These are phyloP conservation scores for Bagarius yarrelli DNA, from an alignment of 2,113 vertebrate genomes.

Conservation along the genomic window DNA sequence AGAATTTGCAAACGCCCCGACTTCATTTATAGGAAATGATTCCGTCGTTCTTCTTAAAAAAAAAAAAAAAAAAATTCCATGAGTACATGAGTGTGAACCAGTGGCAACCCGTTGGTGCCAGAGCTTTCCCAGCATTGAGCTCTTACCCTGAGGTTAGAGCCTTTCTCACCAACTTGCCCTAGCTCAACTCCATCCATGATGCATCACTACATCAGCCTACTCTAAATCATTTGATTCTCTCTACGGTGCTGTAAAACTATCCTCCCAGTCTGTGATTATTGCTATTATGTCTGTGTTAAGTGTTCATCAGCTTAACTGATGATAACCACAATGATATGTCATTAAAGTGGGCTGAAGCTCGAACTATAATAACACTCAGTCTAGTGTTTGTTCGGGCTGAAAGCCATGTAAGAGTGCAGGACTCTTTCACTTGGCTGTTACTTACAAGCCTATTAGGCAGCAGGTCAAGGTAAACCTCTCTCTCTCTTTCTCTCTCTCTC, in stretches of 20 bases:
- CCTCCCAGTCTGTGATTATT: slow-evolving; percentile 14
- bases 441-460: slow-evolving; percentile 29
- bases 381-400: slow-evolving; percentile 23
- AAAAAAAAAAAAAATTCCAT: background rate
- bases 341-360: slow-evolving; percentile 10
- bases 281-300: slow-evolving; percentile 24
- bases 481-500: slow-evolving; percentile 46
- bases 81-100: background rate
- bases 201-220: slow-evolving; percentile 13
- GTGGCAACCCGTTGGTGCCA: background rate
- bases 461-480: slow-evolving; percentile 61
- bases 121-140: background rate
- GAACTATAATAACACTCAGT: slow-evolving; percentile 24
- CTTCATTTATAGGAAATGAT: background rate
- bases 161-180: background rate
- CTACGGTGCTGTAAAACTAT: slow-evolving; percentile 23
- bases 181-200: slow-evolving; percentile 7
- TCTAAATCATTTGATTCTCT: slow-evolving; percentile 19
- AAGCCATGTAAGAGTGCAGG: slow-evolving; percentile 2
- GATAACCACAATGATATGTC: slow-evolving; percentile 26
- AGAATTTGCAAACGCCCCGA: background rate
- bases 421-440: slow-evolving; percentile 32
- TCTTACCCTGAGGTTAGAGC: background rate
- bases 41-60: background rate
- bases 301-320: slow-evolving; percentile 20